phyloP scores from a whole-genome alignment of 2,113 vertebrate genomes.

The Tichodroma muraria region DNA sequence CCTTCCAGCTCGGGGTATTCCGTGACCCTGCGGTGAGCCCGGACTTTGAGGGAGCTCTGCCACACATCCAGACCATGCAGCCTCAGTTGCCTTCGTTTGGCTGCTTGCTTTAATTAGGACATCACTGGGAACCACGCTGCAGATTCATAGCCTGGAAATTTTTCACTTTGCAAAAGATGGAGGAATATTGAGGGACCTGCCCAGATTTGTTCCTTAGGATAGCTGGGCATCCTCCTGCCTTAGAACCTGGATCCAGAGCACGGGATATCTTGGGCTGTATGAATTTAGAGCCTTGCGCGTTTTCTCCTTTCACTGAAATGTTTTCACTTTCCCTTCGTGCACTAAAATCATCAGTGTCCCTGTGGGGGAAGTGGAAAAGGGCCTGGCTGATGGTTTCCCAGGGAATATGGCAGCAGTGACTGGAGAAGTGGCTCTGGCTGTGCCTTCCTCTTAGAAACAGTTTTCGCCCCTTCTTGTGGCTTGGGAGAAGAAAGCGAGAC shows the following conservation, averaged over 20 bases:
- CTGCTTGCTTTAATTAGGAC: background rate
- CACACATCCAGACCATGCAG: background rate
- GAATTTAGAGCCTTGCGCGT: background rate
- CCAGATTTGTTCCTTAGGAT: background rate
- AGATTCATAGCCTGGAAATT: background rate
- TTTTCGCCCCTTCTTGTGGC: background rate
- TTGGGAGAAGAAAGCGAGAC: background rate
- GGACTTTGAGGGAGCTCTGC: background rate
- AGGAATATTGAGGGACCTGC: background rate
- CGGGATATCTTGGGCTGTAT: background rate
- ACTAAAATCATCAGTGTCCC: background rate
- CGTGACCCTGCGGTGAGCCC: rapidly evolving
- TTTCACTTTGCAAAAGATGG: background rate
- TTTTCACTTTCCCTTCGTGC: background rate
- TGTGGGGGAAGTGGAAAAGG: background rate
- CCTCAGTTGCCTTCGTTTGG: background rate
- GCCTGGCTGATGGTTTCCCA: background rate
- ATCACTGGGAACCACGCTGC: background rate
- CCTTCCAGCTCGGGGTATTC: background rate
- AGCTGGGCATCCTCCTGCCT: background rate
- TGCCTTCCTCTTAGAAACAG: background rate
- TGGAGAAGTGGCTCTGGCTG: background rate
- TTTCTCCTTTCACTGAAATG: background rate
- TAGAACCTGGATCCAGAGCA: too few species aligned
- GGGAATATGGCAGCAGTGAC: background rate